Percentiles rank a stretch among this genome's conserved stretches.
phyloP scores from a whole-genome alignment of 2,113 vertebrate genomes.

The Pachycephala philippinensis region DNA sequence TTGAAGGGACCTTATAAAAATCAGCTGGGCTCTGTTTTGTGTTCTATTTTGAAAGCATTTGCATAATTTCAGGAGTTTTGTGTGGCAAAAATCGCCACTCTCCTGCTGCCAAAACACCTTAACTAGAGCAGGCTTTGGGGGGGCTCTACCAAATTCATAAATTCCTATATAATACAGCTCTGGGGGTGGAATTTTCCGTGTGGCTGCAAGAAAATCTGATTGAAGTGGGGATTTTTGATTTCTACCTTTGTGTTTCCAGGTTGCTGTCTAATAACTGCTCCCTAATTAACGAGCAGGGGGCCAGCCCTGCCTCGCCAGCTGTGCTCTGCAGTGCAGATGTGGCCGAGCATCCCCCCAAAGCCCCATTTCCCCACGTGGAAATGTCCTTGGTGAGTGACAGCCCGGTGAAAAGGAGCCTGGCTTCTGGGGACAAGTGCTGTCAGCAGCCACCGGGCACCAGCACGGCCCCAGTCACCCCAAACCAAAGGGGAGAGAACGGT shows the following conservation, averaged over 20 bases:
- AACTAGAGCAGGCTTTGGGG: not conserved
- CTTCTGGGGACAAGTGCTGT: constrained; percentile 31
- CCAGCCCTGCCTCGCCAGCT: not conserved
- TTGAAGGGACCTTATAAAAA: not conserved
- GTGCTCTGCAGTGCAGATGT: not conserved
- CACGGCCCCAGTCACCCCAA: not conserved
- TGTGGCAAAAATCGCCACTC: not conserved
- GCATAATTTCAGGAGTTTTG: not conserved
- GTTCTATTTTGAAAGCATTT: not conserved
- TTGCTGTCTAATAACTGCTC: not conserved
- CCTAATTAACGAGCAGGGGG: not conserved
- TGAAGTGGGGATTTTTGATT: not conserved
- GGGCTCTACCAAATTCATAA: not conserved
- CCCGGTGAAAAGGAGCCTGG: not conserved
- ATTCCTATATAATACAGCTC: not conserved
- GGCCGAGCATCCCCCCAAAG: not conserved
- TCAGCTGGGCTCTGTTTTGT: not conserved
- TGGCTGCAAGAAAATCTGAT: not conserved
- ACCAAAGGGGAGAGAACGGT: not conserved
- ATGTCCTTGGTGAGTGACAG: not conserved
- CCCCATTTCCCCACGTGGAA: not conserved
- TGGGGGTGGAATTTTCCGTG: not conserved
- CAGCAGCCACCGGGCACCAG: not conserved
- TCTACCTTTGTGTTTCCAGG: not conserved
- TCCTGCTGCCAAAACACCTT: not conserved